These are phyloP conservation scores for Linnaemya tessellans DNA, from an alignment of 2,888 invertebrate species.

Conservation along the genomic window DNA sequence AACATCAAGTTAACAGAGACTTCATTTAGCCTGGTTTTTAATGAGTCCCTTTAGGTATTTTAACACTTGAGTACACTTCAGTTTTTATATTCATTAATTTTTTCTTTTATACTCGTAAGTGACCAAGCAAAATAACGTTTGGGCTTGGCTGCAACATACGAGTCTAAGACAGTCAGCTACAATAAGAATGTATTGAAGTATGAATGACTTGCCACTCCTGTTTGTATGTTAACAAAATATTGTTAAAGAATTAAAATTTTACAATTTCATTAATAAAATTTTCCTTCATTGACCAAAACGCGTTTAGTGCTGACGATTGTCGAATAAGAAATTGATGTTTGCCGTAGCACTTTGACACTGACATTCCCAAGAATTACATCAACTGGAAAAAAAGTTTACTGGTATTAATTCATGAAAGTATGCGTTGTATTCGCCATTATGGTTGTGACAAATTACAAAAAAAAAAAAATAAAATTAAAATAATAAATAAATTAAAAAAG, in stretches of 20 bases:
- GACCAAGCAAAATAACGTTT: slow-evolving; percentile 30
- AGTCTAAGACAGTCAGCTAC: background rate
- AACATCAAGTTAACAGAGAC: background rate
- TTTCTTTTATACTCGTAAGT: background rate
- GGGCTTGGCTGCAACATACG: slow-evolving; percentile 32
- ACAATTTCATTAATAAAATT: slow-evolving; percentile 24
- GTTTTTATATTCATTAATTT: background rate
- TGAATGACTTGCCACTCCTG: slow-evolving; percentile 13
- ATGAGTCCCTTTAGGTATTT: slow-evolving; percentile 15
- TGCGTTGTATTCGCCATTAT: too few relatives aligned
- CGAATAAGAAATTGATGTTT: background rate
- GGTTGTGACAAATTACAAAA: too few relatives aligned
- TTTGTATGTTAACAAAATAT: background rate
- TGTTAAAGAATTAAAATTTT: background rate
- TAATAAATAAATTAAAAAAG: too few relatives aligned
- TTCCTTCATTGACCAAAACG: slow-evolving; percentile 15
- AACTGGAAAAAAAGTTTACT: background rate
- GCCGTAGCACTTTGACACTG: background rate
- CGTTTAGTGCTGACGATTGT: background rate
- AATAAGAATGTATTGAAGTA: background rate
- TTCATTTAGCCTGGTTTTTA: background rate
- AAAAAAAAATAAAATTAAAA: too few relatives aligned
- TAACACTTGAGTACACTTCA: slow-evolving; percentile 54
- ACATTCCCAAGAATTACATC: background rate
- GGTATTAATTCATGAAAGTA: background rate